Evolutionary conservation across 1,140 invertebrate species (phyloP), one percentile per base, ranked within the genome.

Genomic region (Drosophila ogumai): DNA sequence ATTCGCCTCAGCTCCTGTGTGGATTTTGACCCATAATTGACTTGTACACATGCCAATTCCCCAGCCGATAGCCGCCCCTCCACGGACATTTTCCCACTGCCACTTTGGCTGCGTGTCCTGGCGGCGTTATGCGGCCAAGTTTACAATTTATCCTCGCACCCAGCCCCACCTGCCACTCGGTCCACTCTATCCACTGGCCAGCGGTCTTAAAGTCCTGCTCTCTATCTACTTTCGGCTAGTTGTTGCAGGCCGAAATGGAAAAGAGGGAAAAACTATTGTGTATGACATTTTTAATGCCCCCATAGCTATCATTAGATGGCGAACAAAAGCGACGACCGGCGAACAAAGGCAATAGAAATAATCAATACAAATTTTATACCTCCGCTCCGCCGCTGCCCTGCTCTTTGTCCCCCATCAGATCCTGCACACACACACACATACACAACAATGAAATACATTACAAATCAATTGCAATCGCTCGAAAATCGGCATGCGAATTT

Each of bases 391-490:
- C 34, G 15, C 12, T 32, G 49, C 28, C n/a, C 22, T 8, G 5
- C 36, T 38, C 38, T 49, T 36, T 50, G 32, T 15, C 43, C 12
- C 63, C 69, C 74, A 61, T 54, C 59, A 50, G 63, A 44, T 55
- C 38, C 46, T 47, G 46, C 38, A 66, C 71, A 64, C 74, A 66
- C 64, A 69, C 59, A 73, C 41, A 61, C 22, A 17, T 31, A 31
- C 43, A 82, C 80, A 79, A 88, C 84, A 88, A 90, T 88, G 84
- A 88, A 88, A 88, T 88, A 90, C 85, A 88, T 90, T 88, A 90
- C 85, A 88, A 88, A 88, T 88, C 84, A 88, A 88, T 88, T 88
- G 84, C 85, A 88, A 88, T 90, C 84, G 84, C 85, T 88, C 81
- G 84, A 90, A 88, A 88, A 88, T 88, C 84, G 84, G 81, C 84